Percentiles rank a stretch among this genome's conserved stretches.
phyloP scores from a whole-genome alignment of 2,113 vertebrate species.

The Ardeotis arabs region DNA sequence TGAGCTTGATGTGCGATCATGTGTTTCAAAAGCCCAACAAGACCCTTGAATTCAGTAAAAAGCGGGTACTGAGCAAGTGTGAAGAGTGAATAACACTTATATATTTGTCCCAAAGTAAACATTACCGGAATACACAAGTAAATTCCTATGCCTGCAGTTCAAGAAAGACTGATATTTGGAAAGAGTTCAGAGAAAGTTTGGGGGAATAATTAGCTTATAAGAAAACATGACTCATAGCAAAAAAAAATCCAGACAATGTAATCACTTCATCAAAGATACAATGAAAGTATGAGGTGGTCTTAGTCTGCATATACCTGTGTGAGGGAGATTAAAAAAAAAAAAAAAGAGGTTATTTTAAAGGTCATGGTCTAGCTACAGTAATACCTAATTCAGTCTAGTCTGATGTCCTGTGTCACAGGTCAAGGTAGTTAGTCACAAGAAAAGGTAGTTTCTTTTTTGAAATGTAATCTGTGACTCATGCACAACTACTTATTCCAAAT shows the following conservation, averaged over 20 bases:
- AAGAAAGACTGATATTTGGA: background rate
- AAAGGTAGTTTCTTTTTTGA: background rate
- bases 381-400: background rate
- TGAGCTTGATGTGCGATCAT: background rate
- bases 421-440: background rate
- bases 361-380: background rate
- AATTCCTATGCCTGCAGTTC: background rate
- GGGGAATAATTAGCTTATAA: background rate
- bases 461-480: background rate
- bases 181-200: background rate
- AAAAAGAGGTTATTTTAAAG: background rate
- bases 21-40: background rate
- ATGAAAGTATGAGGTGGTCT: background rate
- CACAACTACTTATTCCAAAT: background rate
- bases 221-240: background rate
- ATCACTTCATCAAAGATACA: background rate
- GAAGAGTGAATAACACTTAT: background rate
- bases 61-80: background rate
- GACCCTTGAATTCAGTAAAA: background rate
- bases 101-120: background rate
- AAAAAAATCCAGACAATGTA: background rate
- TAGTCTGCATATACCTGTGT: background rate
- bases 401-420: background rate
- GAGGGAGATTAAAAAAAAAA: background rate
- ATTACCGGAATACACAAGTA: background rate